These are phyloP conservation scores for Drosophila setosimentum DNA, from an alignment of 2,888 invertebrate species.

Conservation along the genomic window DNA sequence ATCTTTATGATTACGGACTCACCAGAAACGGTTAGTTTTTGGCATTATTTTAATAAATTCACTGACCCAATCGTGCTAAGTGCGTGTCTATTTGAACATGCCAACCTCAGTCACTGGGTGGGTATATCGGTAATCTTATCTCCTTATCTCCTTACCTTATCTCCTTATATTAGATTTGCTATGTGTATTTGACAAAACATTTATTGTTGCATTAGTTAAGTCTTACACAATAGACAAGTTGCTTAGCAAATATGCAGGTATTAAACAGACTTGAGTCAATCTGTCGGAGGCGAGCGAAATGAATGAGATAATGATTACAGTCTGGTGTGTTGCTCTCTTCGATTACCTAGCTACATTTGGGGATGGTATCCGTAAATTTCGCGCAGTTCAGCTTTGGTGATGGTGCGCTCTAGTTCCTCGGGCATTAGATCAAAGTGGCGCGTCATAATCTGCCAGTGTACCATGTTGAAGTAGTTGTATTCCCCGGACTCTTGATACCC, in stretches of 20 bases:
- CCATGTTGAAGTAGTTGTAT: constrained; percentile 67
- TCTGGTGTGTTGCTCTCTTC: neutral
- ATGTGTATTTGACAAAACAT: neutral
- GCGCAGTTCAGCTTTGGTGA: constrained; percentile 56
- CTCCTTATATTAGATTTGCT: too few species aligned
- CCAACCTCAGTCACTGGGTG: neutral
- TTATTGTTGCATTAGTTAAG: neutral
- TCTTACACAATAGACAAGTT: neutral
- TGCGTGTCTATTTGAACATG: neutral
- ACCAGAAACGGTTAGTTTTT: neutral
- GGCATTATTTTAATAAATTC: too few species aligned
- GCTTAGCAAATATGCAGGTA: neutral
- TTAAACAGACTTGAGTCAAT: neutral
- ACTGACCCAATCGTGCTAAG: too few species aligned
- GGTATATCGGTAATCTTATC: neutral
- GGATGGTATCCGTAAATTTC: constrained; percentile 58
- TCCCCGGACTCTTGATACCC: constrained; percentile 56
- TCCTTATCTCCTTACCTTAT: too few species aligned
- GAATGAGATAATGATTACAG: neutral
- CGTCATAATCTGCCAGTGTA: constrained; percentile 55
- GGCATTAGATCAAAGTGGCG: constrained; percentile 55
- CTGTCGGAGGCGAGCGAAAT: neutral
- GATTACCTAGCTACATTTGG: constrained; percentile 54
- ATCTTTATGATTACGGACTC: neutral
- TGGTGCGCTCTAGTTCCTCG: constrained; percentile 56